Evolutionary conservation across 2,113 vertebrate genomes (phyloP), one percentile per base, ranked within the genome.

Genomic region (Amazona vittata): DNA sequence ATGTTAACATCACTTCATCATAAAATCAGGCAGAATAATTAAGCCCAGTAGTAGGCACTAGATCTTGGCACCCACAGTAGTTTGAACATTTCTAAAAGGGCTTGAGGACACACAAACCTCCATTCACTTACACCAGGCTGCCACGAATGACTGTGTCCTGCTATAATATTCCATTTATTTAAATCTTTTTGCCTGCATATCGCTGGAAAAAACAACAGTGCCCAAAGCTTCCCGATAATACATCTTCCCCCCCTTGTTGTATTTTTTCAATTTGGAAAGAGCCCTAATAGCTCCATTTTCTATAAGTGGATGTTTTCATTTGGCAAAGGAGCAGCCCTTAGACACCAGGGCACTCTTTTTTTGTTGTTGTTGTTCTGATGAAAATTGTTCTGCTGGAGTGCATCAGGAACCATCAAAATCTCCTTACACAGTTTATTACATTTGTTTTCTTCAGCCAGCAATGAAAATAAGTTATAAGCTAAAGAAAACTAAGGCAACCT

Each of bases 241-340:
- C 8, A 3, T 57, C 69, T 84, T 64, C 20, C 12, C 16, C 15
- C 2, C 17, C 55, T 8, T 0, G 0, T 28, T 59, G 11, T 81
- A 55, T 92, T 90, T 95, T 95, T 95, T 89, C 65, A 47, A 25
- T 76, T 55, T 92, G 83, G 89, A 94, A 95, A 92, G 19, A 95
- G 41, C 39, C 57, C 57, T 69, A 89, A 91, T 71, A 93, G 12
- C 35, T 89, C 37, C 0, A 3, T 70, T 77, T 89, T 73, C 74
- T 89, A 82, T 62, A 91, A 86, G 84, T 47, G 57, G 70, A 64
- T 65, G n/a, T 68, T 89, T 95, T 83, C 33, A 75, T 75, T 84
- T 94, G 50, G 71, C 76, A 90, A 43, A 89, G 16, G 52, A 93
- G 43, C 39, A 93, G 43, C 50, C 76, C 70, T 85, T 79, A 79